Evolutionary conservation across 2,113 vertebrate genomes (phyloP), one percentile per base, ranked within the genome.

Genomic region (Rhea pennata): DNA sequence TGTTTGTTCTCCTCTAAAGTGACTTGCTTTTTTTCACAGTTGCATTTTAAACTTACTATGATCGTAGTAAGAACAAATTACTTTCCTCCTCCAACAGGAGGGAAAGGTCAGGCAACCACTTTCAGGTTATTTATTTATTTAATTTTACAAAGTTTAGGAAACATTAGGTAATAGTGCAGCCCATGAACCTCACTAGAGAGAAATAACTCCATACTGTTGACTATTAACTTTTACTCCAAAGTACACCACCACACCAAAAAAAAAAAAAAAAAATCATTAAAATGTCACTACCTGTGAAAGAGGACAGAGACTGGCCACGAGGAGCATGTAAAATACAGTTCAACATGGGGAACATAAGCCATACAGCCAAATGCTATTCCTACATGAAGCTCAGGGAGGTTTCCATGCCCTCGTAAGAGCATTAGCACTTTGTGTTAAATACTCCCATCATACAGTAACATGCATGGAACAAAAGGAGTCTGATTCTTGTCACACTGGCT

Each of bases 221-320:
- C 54, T 88, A 87, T 14, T 83, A 77, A 62, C 70, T 93, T 87
- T 51, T 76, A 33, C 40, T 83, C 42, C 54, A 40, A 58, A 51
- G 20, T 29, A 51, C 33, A 44, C 22, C 23, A 44, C 20, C 58
- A 83, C 27, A 56, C 15, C 15, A 84, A 76, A 73, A 27, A n/a
- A n/a, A n/a, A n/a, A n/a, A n/a, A n/a, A n/a, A n/a, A n/a, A 88
- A 73, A 78, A 42, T 27, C 40, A 46, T 71, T 81, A 40, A 87
- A 89, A 87, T 31, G 17, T 65, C 70, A 76, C 88, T 65, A 72
- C 42, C 42, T 85, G 84, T 2, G 2, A 76, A 93, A 87, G 54
- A 62, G 27, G 78, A 62, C 44, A 2, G 5, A 2, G 5, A 44
- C 44, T 53, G 29, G 21, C 10, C 39, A 59, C 0, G 0, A 77